Evolutionary conservation across 2,797 vertebrate genomes (phyloP).

Genomic region (Amniataba percoides): DNA sequence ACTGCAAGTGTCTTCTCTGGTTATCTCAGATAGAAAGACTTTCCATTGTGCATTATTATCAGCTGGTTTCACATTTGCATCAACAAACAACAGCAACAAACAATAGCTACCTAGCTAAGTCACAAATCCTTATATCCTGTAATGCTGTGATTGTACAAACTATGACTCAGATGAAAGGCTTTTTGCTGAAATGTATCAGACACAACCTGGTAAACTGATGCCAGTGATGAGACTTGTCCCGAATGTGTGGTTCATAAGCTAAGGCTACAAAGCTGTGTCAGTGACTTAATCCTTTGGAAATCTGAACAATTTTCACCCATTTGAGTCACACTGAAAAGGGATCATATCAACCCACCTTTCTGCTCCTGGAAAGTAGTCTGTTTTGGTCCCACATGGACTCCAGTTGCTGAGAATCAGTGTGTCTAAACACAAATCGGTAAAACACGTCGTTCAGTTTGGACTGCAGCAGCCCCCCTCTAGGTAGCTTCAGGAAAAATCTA

Average conservation of each 20-base stretch:
- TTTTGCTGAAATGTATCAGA: background rate
- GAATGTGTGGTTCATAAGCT: background rate
- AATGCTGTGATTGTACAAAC: background rate
- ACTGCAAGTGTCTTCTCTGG: background rate
- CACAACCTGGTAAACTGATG: background rate
- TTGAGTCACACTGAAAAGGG: too few species aligned
- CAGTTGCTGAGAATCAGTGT: background rate
- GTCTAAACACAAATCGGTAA: background rate
- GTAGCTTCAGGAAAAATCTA: background rate
- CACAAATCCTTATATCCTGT: background rate
- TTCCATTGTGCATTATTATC: background rate
- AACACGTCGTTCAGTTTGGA: background rate
- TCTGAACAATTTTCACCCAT: too few species aligned
- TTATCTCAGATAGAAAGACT: background rate
- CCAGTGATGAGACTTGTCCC: background rate
- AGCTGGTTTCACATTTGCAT: background rate
- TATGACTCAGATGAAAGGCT: background rate
- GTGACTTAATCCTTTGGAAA: background rate
- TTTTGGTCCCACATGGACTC: background rate
- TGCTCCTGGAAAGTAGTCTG: constrained; percentile 26
- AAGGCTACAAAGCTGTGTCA: background rate
- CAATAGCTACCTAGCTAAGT: background rate
- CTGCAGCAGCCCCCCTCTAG: background rate
- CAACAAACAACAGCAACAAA: too few species aligned
- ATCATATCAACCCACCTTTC: background rate